Base-by-base conservation (phyloP, 2,888 invertebrate species). In the Beris morrisii region DNA sequence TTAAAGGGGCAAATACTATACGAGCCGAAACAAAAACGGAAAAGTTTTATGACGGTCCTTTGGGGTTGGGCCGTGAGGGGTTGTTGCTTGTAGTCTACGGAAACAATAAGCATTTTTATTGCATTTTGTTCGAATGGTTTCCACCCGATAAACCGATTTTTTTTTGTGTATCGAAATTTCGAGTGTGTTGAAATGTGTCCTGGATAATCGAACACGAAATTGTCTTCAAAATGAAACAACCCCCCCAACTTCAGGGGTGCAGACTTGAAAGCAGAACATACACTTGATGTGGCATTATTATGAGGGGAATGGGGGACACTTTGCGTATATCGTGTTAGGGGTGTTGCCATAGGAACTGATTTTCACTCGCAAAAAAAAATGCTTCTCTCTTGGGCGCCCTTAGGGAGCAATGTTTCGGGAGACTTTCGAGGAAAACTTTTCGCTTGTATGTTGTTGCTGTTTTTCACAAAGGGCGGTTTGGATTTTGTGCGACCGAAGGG, bases 261-360 rank as follows among this genome's bases (percentile, higher is more conserved):
- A 38, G 38, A 38, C 38, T 38, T 38, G 38, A 38, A 38, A 9
- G 38, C 38, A 38, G 9, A 9, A 9, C 38, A 38, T 38, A 38
- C 38, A 38, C 3, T 22, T 38, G 38, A 38, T 38, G 38, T 38
- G 38, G 38, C 5, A 38, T 38, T 38, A 38, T 38, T 38, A 7
- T 5, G 38, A 38, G 38, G 38, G 38, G 38, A 5, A 3, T 9
- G 38, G 38, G 38, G 38, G 9, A 38, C 38, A 3, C 38, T 38
- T 3, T 38, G 38, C 1, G 13, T 15, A 56, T 11, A 22, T 50
- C 50, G 38, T 43, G 32, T 52, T 28, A 52, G 50, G 61, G 61
- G 61, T 61, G 61, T 61, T 61, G 61, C 61, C 50, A 61, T 61
- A 61, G 61, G 61, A 61, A 61, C 61, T 52, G 61, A 61, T 61